phyloP scores from a whole-genome alignment of 2,888 invertebrate species.

The Ophonus ardosiacus region DNA sequence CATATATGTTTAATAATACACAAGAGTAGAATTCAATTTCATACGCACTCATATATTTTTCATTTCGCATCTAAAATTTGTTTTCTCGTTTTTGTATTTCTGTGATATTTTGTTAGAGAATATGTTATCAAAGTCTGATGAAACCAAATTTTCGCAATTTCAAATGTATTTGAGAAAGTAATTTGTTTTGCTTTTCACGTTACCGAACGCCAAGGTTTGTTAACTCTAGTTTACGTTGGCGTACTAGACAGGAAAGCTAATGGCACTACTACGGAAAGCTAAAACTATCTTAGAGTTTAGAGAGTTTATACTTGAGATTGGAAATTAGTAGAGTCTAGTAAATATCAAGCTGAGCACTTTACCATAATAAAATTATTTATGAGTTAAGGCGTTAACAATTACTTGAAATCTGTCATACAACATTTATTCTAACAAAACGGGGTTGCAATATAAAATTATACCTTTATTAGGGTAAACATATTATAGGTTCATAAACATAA shows the following conservation, averaged over 20 bases:
- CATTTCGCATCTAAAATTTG: constrained; percentile 12
- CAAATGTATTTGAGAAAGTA: neutral
- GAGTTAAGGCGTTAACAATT: no score
- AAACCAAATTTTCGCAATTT: neutral
- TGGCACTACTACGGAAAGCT: neutral
- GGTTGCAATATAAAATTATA: no score
- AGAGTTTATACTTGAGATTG: neutral
- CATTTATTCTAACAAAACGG: no score
- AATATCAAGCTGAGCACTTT: no score
- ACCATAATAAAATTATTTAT: no score
- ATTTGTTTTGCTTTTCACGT: neutral
- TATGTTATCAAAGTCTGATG: constrained; percentile 4
- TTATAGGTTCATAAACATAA: no score
- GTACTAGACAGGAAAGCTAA: neutral
- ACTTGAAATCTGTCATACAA: no score
- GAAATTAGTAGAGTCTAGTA: no score
- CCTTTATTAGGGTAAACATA: no score
- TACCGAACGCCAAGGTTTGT: neutral
- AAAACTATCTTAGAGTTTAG: neutral
- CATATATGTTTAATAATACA: constrained; percentile 34
- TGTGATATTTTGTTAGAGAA: constrained; percentile 13
- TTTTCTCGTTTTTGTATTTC: neutral
- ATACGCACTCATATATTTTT: constrained; percentile 25
- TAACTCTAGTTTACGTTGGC: neutral
- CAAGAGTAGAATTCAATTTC: constrained; percentile 29